A percentile compares a stretch with the other conserved stretches of the same genome.
Conservation (phyloP, 2,797 vertebrate species). For the Coilia nasus region DNA sequence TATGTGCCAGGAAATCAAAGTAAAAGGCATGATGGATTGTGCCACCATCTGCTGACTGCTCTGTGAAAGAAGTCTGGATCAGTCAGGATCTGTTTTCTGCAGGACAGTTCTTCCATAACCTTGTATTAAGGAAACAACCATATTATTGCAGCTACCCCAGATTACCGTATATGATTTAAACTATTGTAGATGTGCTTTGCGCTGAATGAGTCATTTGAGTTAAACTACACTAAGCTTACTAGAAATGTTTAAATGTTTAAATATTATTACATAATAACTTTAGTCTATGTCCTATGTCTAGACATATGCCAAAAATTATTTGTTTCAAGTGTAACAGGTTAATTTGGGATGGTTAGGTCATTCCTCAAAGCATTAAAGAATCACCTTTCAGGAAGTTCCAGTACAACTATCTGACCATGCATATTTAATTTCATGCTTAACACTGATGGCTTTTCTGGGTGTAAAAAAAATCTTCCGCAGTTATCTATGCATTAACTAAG, state of each 20-base stretch:
- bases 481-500: constrained; percentile 71
- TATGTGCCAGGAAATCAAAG: constrained; percentile 56
- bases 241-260: neutral
- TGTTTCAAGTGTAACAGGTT: neutral
- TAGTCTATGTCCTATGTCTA: neutral
- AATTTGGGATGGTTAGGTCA: neutral
- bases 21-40: constrained; percentile 59
- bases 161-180: neutral
- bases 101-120: neutral
- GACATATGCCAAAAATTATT: neutral
- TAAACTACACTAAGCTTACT: neutral
- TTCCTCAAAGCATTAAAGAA: neutral
- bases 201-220: neutral
- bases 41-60: constrained; percentile 64
- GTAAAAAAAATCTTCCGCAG: constrained; percentile 41
- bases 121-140: neutral
- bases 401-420: neutral
- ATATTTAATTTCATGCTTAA: neutral
- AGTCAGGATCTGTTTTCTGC: neutral
- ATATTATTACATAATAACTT: too few species aligned
- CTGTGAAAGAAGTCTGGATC: constrained; percentile 35
- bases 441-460: constrained; percentile 33
- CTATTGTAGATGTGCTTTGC: too few species aligned
- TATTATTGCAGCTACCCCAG: too few species aligned
- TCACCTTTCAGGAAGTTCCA: neutral